Evolutionary conservation across 2,797 vertebrate genomes (phyloP).

Genomic region (Pseudochromis fuscus): DNA sequence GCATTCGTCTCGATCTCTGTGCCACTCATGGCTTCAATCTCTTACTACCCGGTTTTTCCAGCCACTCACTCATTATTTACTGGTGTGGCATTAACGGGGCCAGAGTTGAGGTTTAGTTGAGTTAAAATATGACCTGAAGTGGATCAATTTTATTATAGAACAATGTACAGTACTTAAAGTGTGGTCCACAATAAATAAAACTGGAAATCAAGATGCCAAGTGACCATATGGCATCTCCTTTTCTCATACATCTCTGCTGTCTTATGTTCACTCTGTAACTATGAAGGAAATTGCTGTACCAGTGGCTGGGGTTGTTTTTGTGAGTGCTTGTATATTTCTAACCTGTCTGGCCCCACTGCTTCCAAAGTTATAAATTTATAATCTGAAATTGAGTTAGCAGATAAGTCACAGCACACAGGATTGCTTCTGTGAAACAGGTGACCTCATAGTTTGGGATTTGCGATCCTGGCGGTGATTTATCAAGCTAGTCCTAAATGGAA

Average conservation of each 20-base stretch:
- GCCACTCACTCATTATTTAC: conserved; percentile 47
- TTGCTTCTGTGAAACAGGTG: conserved; percentile 8
- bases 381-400: conserved; percentile 10
- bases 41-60: conserved; percentile 33
- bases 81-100: conserved; percentile 29
- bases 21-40: conserved; percentile 55
- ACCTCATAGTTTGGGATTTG: no score
- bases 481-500: no score
- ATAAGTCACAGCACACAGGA: conserved; percentile 6
- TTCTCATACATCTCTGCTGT: neutral
- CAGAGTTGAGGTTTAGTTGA: conserved; percentile 6
- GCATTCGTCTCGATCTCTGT: conserved; percentile 54
- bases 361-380: conserved; percentile 29
- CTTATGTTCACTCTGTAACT: neutral
- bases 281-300: neutral
- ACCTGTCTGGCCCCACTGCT: neutral
- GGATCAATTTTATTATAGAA: neutral
- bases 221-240: neutral
- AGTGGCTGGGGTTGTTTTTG: neutral
- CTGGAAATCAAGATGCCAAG: neutral
- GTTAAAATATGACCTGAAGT: conserved; percentile 14
- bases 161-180: neutral
- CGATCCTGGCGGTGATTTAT: no score
- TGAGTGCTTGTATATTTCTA: neutral
- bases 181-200: neutral